Evolutionary conservation across 2,113 vertebrate genomes (phyloP).

Genomic region (Channa maculata): DNA sequence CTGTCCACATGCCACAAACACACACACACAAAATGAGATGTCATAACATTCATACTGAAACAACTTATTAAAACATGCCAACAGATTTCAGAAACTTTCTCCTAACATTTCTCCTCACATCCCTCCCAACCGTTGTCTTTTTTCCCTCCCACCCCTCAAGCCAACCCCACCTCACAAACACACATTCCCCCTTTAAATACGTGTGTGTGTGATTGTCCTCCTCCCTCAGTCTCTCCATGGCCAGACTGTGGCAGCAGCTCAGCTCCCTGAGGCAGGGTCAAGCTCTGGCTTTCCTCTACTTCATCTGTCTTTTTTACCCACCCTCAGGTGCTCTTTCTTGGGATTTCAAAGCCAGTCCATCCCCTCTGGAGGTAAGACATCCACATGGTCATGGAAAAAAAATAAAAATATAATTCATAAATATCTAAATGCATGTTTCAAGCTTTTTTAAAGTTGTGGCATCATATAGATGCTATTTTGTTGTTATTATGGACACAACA

Average conservation of each 20-base stretch:
- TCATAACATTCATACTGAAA: slow-evolving; percentile 27
- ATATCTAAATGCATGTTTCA: background rate
- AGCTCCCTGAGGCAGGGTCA: slow-evolving; percentile 43
- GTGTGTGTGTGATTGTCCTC: slow-evolving; percentile 35
- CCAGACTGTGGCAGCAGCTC: slow-evolving; percentile 68
- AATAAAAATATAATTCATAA: background rate
- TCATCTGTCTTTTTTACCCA: slow-evolving; percentile 51
- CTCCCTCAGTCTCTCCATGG: slow-evolving; percentile 70
- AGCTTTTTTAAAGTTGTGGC: background rate
- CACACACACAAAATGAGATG: slow-evolving; percentile 15
- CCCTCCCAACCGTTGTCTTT: slow-evolving; percentile 16
- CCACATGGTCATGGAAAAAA: background rate
- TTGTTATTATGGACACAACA: background rate
- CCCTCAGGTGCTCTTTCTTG: slow-evolving; percentile 42
- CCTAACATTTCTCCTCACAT: slow-evolving; percentile 24
- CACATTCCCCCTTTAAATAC: slow-evolving; percentile 39
- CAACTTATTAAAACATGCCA: slow-evolving; percentile 5
- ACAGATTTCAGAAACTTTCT: slow-evolving; percentile 24
- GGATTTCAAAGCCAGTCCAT: slow-evolving; percentile 25
- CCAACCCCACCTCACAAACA: slow-evolving; percentile 53
- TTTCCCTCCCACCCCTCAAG: slow-evolving; percentile 53
- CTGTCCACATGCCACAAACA: slow-evolving; percentile 26
- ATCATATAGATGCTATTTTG: background rate
- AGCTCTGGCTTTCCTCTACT: slow-evolving; percentile 50
- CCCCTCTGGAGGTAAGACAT: slow-evolving; percentile 64